phyloP scores from a whole-genome alignment of 2,888 invertebrate species.

The Drosophila meridionalis region DNA sequence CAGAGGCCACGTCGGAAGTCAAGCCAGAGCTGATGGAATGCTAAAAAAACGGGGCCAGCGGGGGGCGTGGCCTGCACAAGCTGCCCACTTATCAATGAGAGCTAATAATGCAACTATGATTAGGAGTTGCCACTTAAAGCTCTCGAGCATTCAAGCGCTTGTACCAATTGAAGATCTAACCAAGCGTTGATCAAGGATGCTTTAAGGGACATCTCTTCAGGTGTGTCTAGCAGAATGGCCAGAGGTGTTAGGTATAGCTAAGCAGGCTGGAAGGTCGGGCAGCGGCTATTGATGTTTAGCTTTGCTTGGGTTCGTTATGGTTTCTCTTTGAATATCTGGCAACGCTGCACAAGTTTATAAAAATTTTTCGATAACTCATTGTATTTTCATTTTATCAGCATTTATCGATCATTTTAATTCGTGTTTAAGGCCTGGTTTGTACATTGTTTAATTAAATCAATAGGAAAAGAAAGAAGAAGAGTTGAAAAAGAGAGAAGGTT shows the following conservation, averaged over 20 bases:
- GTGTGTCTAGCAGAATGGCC: no score
- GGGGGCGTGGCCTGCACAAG: neutral
- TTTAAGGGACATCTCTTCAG: neutral
- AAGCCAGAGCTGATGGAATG: conserved; percentile 21
- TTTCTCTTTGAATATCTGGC: neutral
- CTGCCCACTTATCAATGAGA: conserved; percentile 29
- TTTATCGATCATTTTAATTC: no score
- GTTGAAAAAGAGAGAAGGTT: no score
- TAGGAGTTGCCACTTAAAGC: conserved; percentile 24
- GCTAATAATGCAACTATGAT: conserved; percentile 45
- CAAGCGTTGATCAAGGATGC: neutral
- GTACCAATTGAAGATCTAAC: neutral
- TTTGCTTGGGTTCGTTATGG: neutral
- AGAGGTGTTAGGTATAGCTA: neutral
- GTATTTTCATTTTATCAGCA: no score
- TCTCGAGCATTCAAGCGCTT: neutral
- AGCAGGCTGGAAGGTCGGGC: neutral
- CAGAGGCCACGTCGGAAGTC: conserved; percentile 27
- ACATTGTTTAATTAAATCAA: no score
- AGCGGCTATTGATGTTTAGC: no score
- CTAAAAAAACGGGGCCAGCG: neutral
- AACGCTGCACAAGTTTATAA: neutral
- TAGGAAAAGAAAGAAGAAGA: no score
- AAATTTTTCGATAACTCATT: no score
- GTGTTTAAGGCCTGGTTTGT: no score